Evolutionary conservation across 2,113 vertebrate genomes (phyloP), one percentile per base, ranked within the genome.

Genomic region (Boulengeromyrus knoepffleri): DNA sequence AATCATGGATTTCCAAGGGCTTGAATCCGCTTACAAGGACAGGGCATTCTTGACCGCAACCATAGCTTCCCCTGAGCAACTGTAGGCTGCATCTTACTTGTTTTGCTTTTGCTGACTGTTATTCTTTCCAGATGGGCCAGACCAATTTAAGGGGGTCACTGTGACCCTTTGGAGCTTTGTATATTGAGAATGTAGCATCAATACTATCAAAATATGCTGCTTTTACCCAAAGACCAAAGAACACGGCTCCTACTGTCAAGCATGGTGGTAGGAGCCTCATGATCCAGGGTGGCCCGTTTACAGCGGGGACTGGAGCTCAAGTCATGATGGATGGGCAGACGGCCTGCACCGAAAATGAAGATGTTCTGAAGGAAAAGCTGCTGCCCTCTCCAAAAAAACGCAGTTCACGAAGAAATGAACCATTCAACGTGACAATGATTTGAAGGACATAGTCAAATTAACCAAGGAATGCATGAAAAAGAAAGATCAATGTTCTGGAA

Each of bases 171-270:
- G 50, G 46, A 90, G 88, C 52, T 89, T 52, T 13, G 42, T n/a
- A 58, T 70, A 90, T 80, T 6, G 70, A 42, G 84, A 39, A 15
- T n/a, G 42, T 27, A 46, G 39, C 62, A 45, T 45, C 74, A 62
- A 12, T n/a, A 50, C 66, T 27, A 87, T 87, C 77, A 90, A 90
- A 91, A 90, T 92, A 91, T 90, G 39, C 50, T 3, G 31, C 50
- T 89, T 90, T 89, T 92, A 70, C 27, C n/a, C 9, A 31, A 70
- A 70, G 27, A 70, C 36, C 36, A 80, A 80, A 77, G 31, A 77
- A 77, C 70, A 36, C 4, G 3, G 66, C 31, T 74, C n/a, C 70
- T 77, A 77, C 12, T 36, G 70, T 36, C 36, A 77, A 80, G 31
- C 74, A 77, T 39, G 66, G 27, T 13, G 27, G 66, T 4, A 70